Conservation (phyloP, 1,140 invertebrate species). For the Arctopsyche grandis region DNA sequence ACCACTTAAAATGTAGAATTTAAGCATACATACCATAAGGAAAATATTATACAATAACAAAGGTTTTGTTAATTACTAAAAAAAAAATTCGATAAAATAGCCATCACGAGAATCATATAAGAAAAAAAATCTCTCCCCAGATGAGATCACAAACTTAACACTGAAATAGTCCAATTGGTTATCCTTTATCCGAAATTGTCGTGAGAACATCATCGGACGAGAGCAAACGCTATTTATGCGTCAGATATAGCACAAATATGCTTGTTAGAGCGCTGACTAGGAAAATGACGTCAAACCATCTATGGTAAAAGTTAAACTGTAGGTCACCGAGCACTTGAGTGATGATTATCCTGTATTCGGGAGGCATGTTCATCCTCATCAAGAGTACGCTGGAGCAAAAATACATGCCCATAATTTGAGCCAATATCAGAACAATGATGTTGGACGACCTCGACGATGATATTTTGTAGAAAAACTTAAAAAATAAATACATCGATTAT, state of each 20-base stretch:
- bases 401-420: constrained; percentile 99
- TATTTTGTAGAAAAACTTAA: constrained; percentile 99
- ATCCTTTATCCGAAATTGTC: constrained; percentile 22
- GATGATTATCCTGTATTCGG: constrained; percentile 96
- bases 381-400: constrained; percentile 98
- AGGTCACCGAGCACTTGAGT: constrained; percentile 97
- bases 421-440: constrained; percentile 95
- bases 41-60: too few species aligned
- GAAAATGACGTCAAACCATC: constrained; percentile 99
- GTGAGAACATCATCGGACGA: constrained; percentile 31
- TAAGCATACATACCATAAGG: too few species aligned
- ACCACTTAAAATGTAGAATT: too few species aligned
- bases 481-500: constrained; percentile 53
- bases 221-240: constrained; percentile 80
- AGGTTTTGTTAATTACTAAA: too few species aligned
- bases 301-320: constrained; percentile 99
- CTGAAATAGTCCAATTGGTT: too few species aligned
- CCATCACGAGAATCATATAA: too few species aligned
- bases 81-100: too few species aligned
- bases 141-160: too few species aligned
- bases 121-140: too few species aligned
- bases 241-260: constrained; percentile 94
- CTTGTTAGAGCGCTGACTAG: constrained; percentile 95
- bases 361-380: constrained; percentile 99
- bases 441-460: constrained; percentile 99